These are phyloP conservation scores for Merops nubicus DNA, from an alignment of 2,113 vertebrate species.

Conservation along the genomic window DNA sequence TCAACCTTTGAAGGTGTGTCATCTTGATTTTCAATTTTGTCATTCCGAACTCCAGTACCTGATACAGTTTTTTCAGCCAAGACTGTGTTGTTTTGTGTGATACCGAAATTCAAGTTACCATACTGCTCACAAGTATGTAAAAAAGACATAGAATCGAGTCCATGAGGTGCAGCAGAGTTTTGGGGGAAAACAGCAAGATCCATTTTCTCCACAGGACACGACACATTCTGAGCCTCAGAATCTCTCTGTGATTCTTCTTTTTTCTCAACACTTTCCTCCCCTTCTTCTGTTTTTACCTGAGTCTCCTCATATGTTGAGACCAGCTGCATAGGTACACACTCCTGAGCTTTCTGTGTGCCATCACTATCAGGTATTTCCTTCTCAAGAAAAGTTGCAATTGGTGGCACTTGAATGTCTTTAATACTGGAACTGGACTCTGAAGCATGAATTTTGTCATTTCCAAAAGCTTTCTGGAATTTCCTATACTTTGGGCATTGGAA, in stretches of 20 bases:
- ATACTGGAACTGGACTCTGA: constrained; percentile 78
- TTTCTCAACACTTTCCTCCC: constrained; percentile 3
- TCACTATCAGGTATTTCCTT: constrained; percentile 68
- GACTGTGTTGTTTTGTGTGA: constrained; percentile 59
- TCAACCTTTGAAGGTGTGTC: constrained; percentile 13
- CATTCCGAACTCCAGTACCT: constrained; percentile 41
- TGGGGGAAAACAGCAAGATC: constrained; percentile 41
- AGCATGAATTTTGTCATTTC: constrained; percentile 80
- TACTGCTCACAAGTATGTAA: constrained; percentile 72
- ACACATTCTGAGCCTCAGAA: background rate
- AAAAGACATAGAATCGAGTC: constrained; percentile 67
- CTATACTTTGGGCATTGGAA: constrained; percentile 81
- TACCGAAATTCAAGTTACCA: constrained; percentile 62
- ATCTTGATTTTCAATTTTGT: constrained; percentile 53
- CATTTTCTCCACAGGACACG: constrained; percentile 16
- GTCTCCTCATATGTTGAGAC: constrained; percentile 70
- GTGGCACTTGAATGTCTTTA: constrained; percentile 71
- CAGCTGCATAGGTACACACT: constrained; percentile 58
- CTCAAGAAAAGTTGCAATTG: constrained; percentile 73
- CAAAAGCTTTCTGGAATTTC: constrained; percentile 81
- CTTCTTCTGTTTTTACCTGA: constrained; percentile 55
- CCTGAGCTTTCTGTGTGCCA: constrained; percentile 67
- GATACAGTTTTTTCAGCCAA: constrained; percentile 69
- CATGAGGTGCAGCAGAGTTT: constrained; percentile 47
- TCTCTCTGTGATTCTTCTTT: constrained; percentile 24